A percentile compares a stretch with the other conserved stretches of the same genome.
phyloP scores from a whole-genome alignment of 2,888 invertebrate species.

The Agonopterix arenella region DNA sequence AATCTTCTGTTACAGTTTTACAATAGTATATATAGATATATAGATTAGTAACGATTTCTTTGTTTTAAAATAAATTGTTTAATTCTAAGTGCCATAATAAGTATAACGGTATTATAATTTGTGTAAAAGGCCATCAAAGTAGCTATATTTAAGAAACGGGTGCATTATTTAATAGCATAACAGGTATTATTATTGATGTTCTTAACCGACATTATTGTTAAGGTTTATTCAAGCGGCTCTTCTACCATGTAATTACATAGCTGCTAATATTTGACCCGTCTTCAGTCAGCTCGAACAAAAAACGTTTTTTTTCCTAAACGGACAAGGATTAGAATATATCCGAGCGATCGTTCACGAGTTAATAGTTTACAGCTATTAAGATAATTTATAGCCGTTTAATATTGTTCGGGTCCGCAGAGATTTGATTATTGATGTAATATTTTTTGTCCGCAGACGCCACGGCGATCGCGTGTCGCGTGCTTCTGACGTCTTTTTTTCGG shows the following conservation, averaged over 20 bases:
- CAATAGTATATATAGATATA: no score
- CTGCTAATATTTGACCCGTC: conserved; percentile 34
- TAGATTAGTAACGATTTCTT: no score
- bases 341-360: conserved; percentile 32
- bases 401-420: conserved; percentile 55
- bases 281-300: conserved; percentile 33
- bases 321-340: conserved; percentile 34
- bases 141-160: conserved; percentile 9
- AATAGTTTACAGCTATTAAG: conserved; percentile 66
- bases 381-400: conserved; percentile 75
- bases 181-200: conserved; percentile 12
- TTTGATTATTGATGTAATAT: conserved; percentile 65
- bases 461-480: conserved; percentile 74
- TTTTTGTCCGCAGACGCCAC: conserved; percentile 47
- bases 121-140: no score
- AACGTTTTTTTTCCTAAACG: conserved; percentile 15
- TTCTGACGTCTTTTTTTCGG: conserved; percentile 53
- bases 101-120: no score
- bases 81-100: no score
- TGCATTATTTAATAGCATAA: conserved; percentile 8
- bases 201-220: conserved; percentile 18
- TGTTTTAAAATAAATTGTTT: no score
- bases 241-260: conserved; percentile 20
- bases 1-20: no score
- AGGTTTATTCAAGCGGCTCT: conserved; percentile 16